phyloP scores from a whole-genome alignment of 1,140 invertebrate genomes.

The Drosophila takahashii region DNA sequence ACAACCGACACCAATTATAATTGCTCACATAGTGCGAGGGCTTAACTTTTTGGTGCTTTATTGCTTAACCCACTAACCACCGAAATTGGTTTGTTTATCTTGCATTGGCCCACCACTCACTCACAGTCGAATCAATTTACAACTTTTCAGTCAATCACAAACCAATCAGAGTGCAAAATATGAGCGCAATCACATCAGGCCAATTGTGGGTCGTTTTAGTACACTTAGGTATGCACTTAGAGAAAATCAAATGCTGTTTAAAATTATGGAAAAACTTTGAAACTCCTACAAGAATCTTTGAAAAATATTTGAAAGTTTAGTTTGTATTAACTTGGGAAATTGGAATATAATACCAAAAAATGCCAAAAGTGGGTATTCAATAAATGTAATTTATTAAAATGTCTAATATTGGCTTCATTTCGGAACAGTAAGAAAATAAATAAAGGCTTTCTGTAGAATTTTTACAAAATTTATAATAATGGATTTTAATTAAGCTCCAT shows the following conservation, averaged over 20 bases:
- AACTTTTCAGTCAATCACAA: constrained; percentile 75
- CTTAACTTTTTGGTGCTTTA: constrained; percentile 33
- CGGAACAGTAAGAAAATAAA: no score
- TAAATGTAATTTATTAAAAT: no score
- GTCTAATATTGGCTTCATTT: no score
- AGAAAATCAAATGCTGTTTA: background rate
- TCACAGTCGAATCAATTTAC: constrained; percentile 70
- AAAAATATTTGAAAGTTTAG: no score
- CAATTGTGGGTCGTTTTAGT: constrained; percentile 59
- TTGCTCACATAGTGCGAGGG: constrained; percentile 1
- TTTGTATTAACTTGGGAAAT: no score
- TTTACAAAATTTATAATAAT: no score
- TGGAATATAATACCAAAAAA: no score
- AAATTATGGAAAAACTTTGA: background rate
- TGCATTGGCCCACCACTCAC: constrained; percentile 30
- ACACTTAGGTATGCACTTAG: constrained; percentile 24
- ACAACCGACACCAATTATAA: constrained; percentile 5
- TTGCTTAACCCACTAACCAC: constrained; percentile 19
- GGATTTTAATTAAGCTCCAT: no score
- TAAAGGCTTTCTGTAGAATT: no score
- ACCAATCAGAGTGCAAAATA: constrained; percentile 62
- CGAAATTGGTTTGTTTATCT: constrained; percentile 60
- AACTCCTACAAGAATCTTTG: no score
- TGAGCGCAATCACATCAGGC: constrained; percentile 70
- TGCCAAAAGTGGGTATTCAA: no score